Conservation (phyloP, 2,113 vertebrate genomes). For the Prunella himalayana region DNA sequence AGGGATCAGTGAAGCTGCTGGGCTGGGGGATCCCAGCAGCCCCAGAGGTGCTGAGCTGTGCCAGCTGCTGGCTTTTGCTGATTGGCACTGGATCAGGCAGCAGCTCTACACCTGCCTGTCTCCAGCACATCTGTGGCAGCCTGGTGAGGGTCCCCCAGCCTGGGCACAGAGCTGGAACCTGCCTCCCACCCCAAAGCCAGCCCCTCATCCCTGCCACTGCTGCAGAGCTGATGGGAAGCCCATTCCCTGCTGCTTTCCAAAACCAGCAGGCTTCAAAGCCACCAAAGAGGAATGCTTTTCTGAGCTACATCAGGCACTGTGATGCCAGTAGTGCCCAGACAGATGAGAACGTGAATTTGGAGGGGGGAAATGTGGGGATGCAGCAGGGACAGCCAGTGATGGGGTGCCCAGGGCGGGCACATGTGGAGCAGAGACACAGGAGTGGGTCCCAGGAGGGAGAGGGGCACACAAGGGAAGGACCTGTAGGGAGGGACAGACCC, state of each 20-base stretch:
- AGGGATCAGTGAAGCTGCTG: accelerated
- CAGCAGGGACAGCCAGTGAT: neutral
- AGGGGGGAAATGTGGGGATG: neutral
- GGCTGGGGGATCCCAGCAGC: neutral
- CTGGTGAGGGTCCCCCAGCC: neutral
- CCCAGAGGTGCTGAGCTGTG: neutral
- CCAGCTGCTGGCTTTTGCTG: neutral
- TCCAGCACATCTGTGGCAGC: neutral
- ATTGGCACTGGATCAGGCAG: neutral
- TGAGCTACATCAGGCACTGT: neutral
- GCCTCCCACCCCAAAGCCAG: neutral
- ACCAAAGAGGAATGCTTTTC: neutral
- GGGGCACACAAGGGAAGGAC: neutral
- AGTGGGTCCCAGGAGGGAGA: neutral
- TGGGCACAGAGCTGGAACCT: neutral
- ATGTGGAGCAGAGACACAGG: accelerated
- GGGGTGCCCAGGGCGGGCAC: neutral
- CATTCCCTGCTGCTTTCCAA: neutral
- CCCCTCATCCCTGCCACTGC: neutral
- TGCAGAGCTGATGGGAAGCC: neutral
- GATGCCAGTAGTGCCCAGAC: neutral
- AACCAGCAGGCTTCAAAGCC: neutral
- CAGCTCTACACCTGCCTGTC: neutral
- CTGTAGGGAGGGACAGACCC: neutral
- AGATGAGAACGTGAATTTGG: neutral